Conservation (phyloP, 1,140 invertebrate genomes). For the Centruroides sculpturatus region DNA sequence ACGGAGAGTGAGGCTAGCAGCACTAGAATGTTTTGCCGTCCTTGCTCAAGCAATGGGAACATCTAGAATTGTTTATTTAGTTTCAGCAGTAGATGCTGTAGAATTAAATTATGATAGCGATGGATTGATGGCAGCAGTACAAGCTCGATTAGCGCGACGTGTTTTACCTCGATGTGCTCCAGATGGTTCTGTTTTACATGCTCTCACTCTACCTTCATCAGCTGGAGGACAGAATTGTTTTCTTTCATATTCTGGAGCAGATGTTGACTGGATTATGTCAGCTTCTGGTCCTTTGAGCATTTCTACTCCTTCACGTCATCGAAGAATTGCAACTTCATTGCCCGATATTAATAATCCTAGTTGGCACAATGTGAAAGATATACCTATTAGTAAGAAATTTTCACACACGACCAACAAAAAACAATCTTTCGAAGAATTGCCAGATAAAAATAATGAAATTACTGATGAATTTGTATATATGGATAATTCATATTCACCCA, state of each 20-base stretch:
- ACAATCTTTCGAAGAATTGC: too few species aligned
- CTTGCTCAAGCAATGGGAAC: constrained; percentile 54
- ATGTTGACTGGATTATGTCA: constrained; percentile 53
- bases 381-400: too few species aligned
- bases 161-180: constrained; percentile 17
- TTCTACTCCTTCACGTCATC: constrained; percentile 11
- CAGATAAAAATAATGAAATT: too few species aligned
- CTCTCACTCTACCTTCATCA: constrained; percentile 28
- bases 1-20: constrained; percentile 55
- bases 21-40: constrained; percentile 62
- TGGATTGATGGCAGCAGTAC: constrained; percentile 30
- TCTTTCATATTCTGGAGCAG: constrained; percentile 32
- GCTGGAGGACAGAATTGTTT: constrained; percentile 23
- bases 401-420: too few species aligned
- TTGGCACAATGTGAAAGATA: too few species aligned
- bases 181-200: constrained; percentile 19
- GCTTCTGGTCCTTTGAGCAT: constrained; percentile 36
- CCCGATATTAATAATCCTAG: neutral
- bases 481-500: too few species aligned
- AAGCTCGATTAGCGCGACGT: constrained; percentile 42
- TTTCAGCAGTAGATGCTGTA: constrained; percentile 26
- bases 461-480: too few species aligned
- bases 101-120: constrained; percentile 26
- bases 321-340: constrained; percentile 5
- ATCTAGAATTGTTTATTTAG: constrained; percentile 26